Conservation (phyloP, 2,888 invertebrate species). For the Caenorhabditis zanzibari region DNA sequence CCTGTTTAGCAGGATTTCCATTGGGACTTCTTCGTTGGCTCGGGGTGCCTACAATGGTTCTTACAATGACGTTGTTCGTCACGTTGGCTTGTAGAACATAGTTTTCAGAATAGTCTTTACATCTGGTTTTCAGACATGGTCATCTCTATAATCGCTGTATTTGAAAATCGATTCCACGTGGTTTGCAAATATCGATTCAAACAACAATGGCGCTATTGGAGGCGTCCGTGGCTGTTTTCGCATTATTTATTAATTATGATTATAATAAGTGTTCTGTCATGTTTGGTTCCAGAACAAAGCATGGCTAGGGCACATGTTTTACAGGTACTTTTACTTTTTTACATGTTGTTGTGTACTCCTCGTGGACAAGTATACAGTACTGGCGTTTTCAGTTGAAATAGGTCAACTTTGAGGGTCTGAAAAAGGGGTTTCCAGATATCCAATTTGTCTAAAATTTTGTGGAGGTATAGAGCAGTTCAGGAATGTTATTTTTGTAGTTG, state of each 20-base stretch:
- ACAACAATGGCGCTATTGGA: too few relatives aligned
- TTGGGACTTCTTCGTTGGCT: background rate
- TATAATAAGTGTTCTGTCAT: too few relatives aligned
- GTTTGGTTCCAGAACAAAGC: background rate
- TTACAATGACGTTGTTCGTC: background rate
- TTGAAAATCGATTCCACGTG: slow-evolving; percentile 1
- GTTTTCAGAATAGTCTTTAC: too few relatives aligned
- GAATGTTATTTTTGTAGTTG: too few relatives aligned
- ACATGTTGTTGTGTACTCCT: too few relatives aligned
- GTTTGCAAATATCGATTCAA: background rate
- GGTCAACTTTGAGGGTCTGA: too few relatives aligned
- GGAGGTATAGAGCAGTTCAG: too few relatives aligned
- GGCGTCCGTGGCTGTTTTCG: background rate
- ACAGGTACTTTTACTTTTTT: too few relatives aligned
- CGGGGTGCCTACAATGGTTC: background rate
- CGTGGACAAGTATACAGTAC: too few relatives aligned
- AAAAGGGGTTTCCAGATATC: too few relatives aligned
- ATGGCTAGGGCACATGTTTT: background rate
- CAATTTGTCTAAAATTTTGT: too few relatives aligned
- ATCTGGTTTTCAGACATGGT: background rate
- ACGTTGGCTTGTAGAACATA: background rate
- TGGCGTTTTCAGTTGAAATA: too few relatives aligned
- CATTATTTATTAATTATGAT: background rate
- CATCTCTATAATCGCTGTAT: background rate
- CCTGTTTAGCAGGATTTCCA: background rate